Evolutionary conservation across 2,113 vertebrate genomes (phyloP), one percentile per base, ranked within the genome.

Genomic region (Hiodon alosoides): DNA sequence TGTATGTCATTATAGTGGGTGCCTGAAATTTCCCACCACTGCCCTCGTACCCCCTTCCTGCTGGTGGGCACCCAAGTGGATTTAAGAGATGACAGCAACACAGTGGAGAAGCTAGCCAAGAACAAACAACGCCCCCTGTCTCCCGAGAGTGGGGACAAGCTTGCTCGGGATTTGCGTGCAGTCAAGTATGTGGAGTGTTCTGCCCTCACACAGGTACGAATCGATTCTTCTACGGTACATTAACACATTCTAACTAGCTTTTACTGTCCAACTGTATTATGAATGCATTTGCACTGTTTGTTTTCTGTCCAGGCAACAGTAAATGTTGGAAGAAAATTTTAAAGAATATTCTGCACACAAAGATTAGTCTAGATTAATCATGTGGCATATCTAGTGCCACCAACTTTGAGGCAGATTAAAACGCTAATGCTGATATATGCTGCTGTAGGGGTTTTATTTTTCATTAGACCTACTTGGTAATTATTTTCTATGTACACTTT

Each of bases 121-220:
- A 99, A 99, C 87, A 99, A 99, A 89, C 97, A 99, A 92, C 95
- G 96, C 73, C 96, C 97, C 66, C 93, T 97, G 67, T 92, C 91
- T 79, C 90, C 93, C 9, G 96, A 99, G 85, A 95, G 92, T 0
- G 97, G 96, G 48, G 96, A 99, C 78, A 98, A 98, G 76, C 91
- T 98, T 88, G 93, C 92, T 0, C 91, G 95, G 14, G 96, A 98
- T 80, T 93, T 99, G 81, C 92, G 93, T 86, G 96, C 96, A 5
- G 97, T 99, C 77, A 99, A 99, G 87, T 99, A 98, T 0, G 96
- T 99, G 89, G 96, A 98, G 82, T 99, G 96, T 86, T 98, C 96
- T 79, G 97, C 97, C 4, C 94, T 98, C 51, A 98, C 97, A 70
- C 96, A 98, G 94, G 97, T 99, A 87, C 83, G 86, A 4, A 10